Base-by-base conservation (phyloP, 2,797 vertebrate genomes). In the Anabacerthia variegaticeps region DNA sequence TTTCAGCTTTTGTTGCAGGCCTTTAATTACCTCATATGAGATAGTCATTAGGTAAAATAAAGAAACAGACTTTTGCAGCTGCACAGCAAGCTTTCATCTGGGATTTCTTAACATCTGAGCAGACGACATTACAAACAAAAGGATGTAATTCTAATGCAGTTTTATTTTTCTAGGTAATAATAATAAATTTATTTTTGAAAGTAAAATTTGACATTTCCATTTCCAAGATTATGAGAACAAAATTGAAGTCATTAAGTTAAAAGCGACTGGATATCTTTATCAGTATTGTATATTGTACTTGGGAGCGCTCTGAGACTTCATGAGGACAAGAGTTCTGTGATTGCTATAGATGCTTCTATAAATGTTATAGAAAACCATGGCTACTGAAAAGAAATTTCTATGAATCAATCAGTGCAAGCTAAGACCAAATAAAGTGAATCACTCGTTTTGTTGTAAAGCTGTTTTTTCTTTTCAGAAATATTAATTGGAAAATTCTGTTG, bases 91-190 rank as follows among this genome's bases (percentile, higher is more conserved):
- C 23, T 80, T 91, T 83, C 76, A 55, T 66, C 69, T 81, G 92
- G 87, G 89, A 78, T 62, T 96, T 92, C 72, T 62, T 71, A 88
- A 79, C 30, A 22, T 72, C 93, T 63, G 49, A 89, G 80, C 17
- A 74, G 89, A 94, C 21, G 75, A 95, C 39, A 91, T 85, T 48
- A n/a, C 59, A 82, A 88, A 83, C 32, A 94, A 80, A 88, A 92
- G 17, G 0, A 44, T 41, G 28, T 14, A 54, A 15, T 89, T 78
- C 68, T 55, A 83, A 66, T 43, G 58, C 1, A 51, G 59, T 74
- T 91, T 51, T 79, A 44, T 54, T 80, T 87, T 94, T 91, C 36
- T 80, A 58, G 23, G 16, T 77, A 80, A 75, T 75, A 79, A 91
- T 49, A 89, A 84, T 52, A 81, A 65, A 55, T 68, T 52, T 28